A percentile compares a stretch with the other conserved stretches of the same genome.
Evolutionary conservation across 2,113 vertebrate genomes (phyloP).

Genomic region (Orycteropus afer): DNA sequence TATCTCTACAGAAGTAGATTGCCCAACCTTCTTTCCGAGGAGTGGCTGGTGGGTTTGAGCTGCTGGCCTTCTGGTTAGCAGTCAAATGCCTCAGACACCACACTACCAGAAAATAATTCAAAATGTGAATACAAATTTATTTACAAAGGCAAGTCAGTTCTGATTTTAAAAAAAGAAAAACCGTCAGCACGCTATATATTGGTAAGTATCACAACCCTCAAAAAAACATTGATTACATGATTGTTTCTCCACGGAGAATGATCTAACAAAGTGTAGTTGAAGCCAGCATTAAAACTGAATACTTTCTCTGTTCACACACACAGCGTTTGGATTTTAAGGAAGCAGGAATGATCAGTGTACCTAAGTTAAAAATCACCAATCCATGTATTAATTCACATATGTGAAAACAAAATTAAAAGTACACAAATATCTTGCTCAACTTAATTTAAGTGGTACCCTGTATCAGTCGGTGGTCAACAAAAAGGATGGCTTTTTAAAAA

Average conservation of each 20-base stretch:
- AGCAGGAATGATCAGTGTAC: constrained; percentile 16
- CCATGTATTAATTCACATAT: background rate
- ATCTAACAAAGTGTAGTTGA: background rate
- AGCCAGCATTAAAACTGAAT: constrained; percentile 32
- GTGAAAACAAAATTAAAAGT: constrained; percentile 46
- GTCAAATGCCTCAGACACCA: no score
- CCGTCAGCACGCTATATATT: background rate
- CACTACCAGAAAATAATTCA: constrained; percentile 46
- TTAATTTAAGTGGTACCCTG: background rate
- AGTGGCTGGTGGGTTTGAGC: no score
- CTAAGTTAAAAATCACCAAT: background rate
- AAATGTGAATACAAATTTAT: constrained; percentile 45
- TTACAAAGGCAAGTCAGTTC: constrained; percentile 4
- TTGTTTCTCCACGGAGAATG: constrained; percentile 9
- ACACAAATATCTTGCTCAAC: background rate
- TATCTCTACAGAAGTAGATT: no score
- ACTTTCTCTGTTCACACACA: background rate
- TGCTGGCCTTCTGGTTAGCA: no score
- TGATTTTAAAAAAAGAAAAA: constrained; percentile 21
- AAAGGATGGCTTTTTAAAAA: constrained; percentile 32
- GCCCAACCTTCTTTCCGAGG: no score
- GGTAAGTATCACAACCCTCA: background rate
- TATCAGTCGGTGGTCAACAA: background rate
- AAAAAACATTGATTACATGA: background rate
- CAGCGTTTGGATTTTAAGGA: background rate